These are phyloP conservation scores for Pomacea canaliculata DNA, from an alignment of 2,888 invertebrate species.

Conservation along the genomic window DNA sequence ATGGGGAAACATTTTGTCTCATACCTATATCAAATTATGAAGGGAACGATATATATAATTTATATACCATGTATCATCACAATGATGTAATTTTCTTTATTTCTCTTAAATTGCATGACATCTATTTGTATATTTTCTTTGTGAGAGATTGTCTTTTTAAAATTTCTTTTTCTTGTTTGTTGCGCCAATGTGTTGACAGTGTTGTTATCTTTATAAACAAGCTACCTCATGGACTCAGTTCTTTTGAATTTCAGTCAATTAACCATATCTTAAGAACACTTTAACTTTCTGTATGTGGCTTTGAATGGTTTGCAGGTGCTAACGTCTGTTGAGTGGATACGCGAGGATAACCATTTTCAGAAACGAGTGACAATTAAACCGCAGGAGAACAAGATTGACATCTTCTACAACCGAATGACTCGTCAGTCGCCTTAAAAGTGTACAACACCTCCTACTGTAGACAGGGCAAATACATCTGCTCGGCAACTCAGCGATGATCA, in stretches of 20 bases:
- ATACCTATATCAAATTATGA: too few species aligned
- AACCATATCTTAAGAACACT: too few species aligned
- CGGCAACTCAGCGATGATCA: background rate
- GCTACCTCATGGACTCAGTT: background rate
- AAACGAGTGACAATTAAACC: background rate
- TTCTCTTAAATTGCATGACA: background rate
- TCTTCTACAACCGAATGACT: background rate
- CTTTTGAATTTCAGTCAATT: background rate
- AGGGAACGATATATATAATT: too few species aligned
- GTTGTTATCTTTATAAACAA: background rate
- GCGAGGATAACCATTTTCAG: too few species aligned
- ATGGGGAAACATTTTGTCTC: too few species aligned
- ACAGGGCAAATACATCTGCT: background rate
- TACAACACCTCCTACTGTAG: background rate
- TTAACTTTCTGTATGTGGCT: background rate
- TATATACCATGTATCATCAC: too few species aligned
- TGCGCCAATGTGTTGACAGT: background rate
- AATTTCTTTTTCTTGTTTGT: background rate
- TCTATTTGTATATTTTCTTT: background rate
- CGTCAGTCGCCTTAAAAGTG: background rate
- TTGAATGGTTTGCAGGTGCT: background rate
- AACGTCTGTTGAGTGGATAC: background rate
- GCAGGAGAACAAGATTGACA: background rate
- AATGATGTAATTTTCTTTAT: too few species aligned
- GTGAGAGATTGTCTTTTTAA: background rate